These are phyloP conservation scores for Azorinus chamasolen DNA, from an alignment of 2,888 invertebrate genomes.

Conservation along the genomic window DNA sequence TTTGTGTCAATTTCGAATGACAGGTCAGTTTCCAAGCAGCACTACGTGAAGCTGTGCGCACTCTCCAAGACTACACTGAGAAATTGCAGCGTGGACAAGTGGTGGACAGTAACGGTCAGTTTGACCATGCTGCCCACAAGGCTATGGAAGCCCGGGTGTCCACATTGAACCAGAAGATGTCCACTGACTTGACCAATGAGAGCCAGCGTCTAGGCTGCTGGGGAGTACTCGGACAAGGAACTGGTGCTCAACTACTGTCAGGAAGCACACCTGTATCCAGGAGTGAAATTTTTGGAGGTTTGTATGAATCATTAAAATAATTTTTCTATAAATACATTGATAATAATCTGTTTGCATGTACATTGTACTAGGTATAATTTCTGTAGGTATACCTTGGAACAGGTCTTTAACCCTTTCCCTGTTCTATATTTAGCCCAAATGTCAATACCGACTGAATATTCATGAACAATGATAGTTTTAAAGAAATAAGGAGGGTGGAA, in stretches of 20 bases:
- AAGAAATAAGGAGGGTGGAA: no score
- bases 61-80: conserved; percentile 79
- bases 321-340: no score
- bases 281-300: conserved; percentile 77
- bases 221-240: conserved; percentile 82
- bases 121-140: conserved; percentile 75
- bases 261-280: conserved; percentile 70
- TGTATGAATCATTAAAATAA: background rate
- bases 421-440: no score
- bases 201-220: conserved; percentile 82
- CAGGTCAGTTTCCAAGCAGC: conserved; percentile 81
- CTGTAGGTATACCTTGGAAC: no score
- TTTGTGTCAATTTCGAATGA: no score
- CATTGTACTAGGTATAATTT: no score
- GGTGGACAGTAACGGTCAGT: conserved; percentile 70
- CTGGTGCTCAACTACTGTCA: conserved; percentile 78
- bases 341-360: no score
- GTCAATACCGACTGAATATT: no score
- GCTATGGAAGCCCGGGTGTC: conserved; percentile 73
- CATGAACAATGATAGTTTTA: no score
- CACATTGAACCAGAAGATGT: conserved; percentile 78
- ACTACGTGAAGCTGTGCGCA: conserved; percentile 76
- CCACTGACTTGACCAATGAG: conserved; percentile 75
- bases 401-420: no score
- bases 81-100: conserved; percentile 77